Conservation (phyloP, 2,113 vertebrate genomes). For the Megaceryle maxima region DNA sequence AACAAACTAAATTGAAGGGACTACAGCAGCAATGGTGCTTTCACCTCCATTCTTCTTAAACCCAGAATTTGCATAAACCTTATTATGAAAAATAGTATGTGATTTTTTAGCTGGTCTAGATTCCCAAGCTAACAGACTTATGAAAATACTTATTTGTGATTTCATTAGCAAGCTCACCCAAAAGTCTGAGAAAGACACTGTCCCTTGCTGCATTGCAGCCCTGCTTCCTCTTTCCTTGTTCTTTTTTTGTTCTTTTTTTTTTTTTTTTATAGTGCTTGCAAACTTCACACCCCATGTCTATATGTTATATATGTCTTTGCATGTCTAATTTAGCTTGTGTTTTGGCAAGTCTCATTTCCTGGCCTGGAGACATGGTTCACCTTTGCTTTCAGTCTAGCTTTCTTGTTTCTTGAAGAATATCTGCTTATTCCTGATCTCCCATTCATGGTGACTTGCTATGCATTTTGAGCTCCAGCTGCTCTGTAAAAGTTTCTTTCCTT, state of each 20-base stretch:
- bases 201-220: neutral
- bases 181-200: neutral
- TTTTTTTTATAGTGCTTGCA: neutral
- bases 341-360: neutral
- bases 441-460: neutral
- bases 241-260: neutral
- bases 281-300: neutral
- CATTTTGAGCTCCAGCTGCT: neutral
- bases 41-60: neutral
- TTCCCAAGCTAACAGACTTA: neutral
- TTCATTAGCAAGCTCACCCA: neutral
- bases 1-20: neutral
- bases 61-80: neutral
- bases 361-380: neutral
- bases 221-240: slow-evolving; percentile 21
- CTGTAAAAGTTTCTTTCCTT: neutral
- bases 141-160: neutral
- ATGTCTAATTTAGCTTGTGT: neutral
- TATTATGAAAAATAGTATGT: neutral
- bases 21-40: neutral
- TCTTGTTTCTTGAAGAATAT: neutral
- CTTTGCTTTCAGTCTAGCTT: neutral
- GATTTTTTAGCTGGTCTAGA: neutral
- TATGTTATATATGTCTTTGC: neutral
- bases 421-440: neutral